phyloP scores from a whole-genome alignment of 2,888 invertebrate species.

The Psylliodes chrysocephalus region DNA sequence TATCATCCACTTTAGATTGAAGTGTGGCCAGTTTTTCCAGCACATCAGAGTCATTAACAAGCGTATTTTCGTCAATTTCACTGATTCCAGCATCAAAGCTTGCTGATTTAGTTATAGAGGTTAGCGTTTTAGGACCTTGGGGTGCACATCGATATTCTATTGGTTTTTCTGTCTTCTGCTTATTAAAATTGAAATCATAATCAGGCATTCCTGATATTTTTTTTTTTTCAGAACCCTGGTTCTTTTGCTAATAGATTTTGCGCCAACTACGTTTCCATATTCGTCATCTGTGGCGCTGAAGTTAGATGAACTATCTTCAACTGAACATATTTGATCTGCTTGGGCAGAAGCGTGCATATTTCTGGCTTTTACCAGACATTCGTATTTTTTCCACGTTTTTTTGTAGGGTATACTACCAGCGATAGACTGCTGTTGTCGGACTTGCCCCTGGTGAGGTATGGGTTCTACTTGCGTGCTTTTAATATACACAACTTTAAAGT shows the following conservation, averaged over 20 bases:
- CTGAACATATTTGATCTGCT: slow-evolving; percentile 18
- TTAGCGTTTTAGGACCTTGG: not conserved
- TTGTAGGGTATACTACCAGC: slow-evolving; percentile 26
- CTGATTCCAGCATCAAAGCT: no score
- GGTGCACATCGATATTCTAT: no score
- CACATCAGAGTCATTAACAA: no score
- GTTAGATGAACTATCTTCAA: no score
- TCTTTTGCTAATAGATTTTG: slow-evolving; percentile 3
- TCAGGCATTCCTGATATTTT: not conserved
- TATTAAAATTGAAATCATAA: not conserved
- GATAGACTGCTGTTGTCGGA: no score
- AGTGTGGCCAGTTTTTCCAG: no score
- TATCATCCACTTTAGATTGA: no score
- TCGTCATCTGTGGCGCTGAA: no score
- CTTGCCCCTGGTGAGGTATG: slow-evolving; percentile 11
- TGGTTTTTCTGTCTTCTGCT: not conserved
- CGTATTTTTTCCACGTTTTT: no score
- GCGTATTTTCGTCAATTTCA: no score
- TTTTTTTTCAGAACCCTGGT: not conserved
- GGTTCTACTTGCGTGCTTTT: not conserved
- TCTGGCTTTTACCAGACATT: slow-evolving; percentile 25
- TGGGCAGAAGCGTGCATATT: slow-evolving; percentile 19
- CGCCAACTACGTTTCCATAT: slow-evolving; percentile 1
- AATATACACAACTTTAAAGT: not conserved
- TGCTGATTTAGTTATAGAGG: no score